Conservation (phyloP, 2,797 vertebrate genomes). For the Lates japonicus region DNA sequence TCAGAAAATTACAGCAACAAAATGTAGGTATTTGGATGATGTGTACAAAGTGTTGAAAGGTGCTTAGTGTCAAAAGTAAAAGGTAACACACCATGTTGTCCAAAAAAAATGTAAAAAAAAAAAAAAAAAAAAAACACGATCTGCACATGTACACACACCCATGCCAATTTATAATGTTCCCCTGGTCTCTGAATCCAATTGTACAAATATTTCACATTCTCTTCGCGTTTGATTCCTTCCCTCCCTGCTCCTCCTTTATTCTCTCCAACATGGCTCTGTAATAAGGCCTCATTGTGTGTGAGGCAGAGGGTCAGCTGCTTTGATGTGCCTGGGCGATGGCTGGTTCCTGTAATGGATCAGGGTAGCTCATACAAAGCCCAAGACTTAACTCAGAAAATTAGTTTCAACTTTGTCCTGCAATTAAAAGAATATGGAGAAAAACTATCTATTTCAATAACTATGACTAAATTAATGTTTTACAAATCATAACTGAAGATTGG, state of each 20-base stretch:
- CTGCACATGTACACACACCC: conserved; percentile 27
- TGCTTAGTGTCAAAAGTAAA: not conserved
- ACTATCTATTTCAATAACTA: not conserved
- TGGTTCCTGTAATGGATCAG: conserved; percentile 64
- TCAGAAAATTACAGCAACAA: conserved; percentile 44
- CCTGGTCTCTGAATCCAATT: conserved; percentile 48
- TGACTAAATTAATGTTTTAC: not conserved
- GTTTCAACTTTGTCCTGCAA: not conserved
- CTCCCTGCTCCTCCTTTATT: conserved; percentile 58
- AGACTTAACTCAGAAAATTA: not conserved
- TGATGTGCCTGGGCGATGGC: conserved; percentile 64
- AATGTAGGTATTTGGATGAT: conserved; percentile 11
- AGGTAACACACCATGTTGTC: not conserved
- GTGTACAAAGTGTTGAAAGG: conserved; percentile 29
- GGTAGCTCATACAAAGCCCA: conserved; percentile 33
- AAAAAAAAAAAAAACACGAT: not conserved
- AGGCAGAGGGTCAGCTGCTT: conserved; percentile 67
- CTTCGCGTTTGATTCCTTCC: conserved; percentile 64
- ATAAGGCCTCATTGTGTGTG: conserved; percentile 75
- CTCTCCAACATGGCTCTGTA: conserved; percentile 60
- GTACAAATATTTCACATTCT: conserved; percentile 79
- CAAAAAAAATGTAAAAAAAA: not conserved
- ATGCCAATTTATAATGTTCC: conserved; percentile 36
- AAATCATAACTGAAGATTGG: not conserved
- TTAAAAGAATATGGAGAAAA: conserved; percentile 1